A percentile compares a stretch with the other conserved stretches of the same genome.
phyloP scores from a whole-genome alignment of 2,113 vertebrate genomes.

The Zapornia atra region DNA sequence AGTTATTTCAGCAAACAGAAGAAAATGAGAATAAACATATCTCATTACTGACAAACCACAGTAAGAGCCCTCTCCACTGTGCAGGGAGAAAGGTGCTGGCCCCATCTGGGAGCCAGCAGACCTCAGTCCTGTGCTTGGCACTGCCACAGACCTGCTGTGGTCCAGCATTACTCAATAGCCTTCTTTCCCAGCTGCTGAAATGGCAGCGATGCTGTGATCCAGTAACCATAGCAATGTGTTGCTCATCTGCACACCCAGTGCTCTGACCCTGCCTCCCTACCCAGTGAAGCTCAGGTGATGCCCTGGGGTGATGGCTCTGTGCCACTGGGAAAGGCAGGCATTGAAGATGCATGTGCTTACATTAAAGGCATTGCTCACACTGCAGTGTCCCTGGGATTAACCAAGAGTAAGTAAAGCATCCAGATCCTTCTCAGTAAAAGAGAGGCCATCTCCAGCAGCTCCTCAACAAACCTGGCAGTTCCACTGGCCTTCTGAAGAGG shows the following conservation, averaged over 20 bases:
- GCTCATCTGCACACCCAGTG: background rate
- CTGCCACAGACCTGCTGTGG: background rate
- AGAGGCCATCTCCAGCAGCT: background rate
- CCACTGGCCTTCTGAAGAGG: background rate
- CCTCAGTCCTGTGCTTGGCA: background rate
- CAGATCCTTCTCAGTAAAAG: background rate
- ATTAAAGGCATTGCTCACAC: background rate
- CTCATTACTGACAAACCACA: background rate
- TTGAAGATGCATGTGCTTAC: background rate
- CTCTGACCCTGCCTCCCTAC: background rate
- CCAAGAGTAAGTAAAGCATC: background rate
- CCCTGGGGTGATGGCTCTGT: background rate
- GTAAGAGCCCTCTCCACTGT: background rate
- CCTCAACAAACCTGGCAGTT: background rate
- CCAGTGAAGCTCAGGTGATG: background rate
- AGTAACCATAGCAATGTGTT: background rate
- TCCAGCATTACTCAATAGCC: background rate
- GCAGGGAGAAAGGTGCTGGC: background rate
- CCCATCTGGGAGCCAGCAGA: background rate
- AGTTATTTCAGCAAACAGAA: conserved; percentile 11
- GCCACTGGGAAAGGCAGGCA: background rate
- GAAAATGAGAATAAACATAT: background rate
- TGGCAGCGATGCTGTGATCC: background rate
- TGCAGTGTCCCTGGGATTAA: background rate
- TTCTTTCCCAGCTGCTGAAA: background rate